Evolutionary conservation across 2,797 vertebrate genomes (phyloP).

Genomic region (Trachurus trachurus): DNA sequence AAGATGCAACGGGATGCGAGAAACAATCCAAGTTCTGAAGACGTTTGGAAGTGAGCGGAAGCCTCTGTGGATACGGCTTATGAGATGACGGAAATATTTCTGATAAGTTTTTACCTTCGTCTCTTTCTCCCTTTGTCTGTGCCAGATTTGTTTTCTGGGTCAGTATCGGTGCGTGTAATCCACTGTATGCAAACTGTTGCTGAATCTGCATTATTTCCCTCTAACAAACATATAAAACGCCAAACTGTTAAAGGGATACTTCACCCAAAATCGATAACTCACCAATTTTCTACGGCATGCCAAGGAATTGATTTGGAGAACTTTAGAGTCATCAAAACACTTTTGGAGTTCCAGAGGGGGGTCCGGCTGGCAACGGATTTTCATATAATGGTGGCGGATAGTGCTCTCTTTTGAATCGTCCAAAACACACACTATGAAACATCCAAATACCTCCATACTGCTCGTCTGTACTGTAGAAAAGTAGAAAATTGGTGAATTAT

Average conservation of each 20-base stretch:
- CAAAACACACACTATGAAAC: too few relatives aligned
- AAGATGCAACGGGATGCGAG: constrained; percentile 35
- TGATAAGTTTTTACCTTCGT: constrained; percentile 19
- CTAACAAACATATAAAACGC: neutral
- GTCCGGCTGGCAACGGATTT: too few relatives aligned
- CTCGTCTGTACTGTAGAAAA: too few relatives aligned
- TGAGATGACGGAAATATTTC: constrained; percentile 27
- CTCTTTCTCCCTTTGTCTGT: neutral
- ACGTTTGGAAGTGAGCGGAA: constrained; percentile 4
- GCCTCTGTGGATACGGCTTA: constrained; percentile 20
- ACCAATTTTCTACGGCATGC: too few relatives aligned
- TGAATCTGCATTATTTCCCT: constrained; percentile 14
- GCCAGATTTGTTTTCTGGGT: constrained; percentile 51
- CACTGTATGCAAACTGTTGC: constrained; percentile 26
- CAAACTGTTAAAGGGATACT: neutral
- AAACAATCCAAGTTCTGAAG: constrained; percentile 34
- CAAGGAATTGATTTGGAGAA: too few relatives aligned
- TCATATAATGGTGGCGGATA: too few relatives aligned
- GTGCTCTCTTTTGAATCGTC: too few relatives aligned
- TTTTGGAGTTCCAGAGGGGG: too few relatives aligned
- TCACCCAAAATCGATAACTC: too few relatives aligned
- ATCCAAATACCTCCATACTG: too few relatives aligned
- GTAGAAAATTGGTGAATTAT: too few relatives aligned
- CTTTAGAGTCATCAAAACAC: too few relatives aligned
- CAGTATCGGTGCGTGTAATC: constrained; percentile 21